Base-by-base conservation (phyloP, 2,888 invertebrate species). In the Gymnosoma rotundatum region DNA sequence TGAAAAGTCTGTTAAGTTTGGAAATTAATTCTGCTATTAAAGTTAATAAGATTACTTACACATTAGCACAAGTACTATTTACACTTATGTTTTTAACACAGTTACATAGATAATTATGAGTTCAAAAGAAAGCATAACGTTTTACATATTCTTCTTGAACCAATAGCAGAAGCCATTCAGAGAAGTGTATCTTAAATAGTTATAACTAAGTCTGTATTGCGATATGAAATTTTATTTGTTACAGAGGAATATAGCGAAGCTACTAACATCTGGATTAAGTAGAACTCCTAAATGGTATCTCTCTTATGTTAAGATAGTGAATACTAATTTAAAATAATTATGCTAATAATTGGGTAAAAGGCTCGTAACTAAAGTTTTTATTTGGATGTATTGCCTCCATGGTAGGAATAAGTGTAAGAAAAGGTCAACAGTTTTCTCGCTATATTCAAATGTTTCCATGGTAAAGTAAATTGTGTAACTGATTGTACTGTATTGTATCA, bases 1-100 rank as follows among this genome's bases (percentile, higher is more conserved):
- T 63, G 7, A 10, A 63, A 42, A 54, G 38, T 42, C 54, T 74
- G 52, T 63, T 18, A 54, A 63, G 73, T 63, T 74, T 74, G 42
- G 18, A 63, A 63, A 74, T 63, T 63, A 54, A 74, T 74, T 61
- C 63, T 45, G 38, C 56, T 36, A 48, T 74, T 74, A 63, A 63
- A 74, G 45, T 54, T 64, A 54, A 63, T 63, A 64, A 67, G 52
- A 60, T 50, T 52, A 18, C 42, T 64, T 25, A 32, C 16, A 52
- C 67, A 67, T 67, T 50, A 38, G 42, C n/a, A 61, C 48, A 61
- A 69, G 42, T 50, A 21, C 36, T 20, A 42, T 14, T 75, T 42
- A 32, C 9, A 64, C 1, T n/a, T 42, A 42, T 42, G 42, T 42
- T 12, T 38, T 1, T 67, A 67, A 36, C 52, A 38, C n/a, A 42